Conservation (phyloP, 1,140 invertebrate genomes). For the Meloidogyne exigua region DNA sequence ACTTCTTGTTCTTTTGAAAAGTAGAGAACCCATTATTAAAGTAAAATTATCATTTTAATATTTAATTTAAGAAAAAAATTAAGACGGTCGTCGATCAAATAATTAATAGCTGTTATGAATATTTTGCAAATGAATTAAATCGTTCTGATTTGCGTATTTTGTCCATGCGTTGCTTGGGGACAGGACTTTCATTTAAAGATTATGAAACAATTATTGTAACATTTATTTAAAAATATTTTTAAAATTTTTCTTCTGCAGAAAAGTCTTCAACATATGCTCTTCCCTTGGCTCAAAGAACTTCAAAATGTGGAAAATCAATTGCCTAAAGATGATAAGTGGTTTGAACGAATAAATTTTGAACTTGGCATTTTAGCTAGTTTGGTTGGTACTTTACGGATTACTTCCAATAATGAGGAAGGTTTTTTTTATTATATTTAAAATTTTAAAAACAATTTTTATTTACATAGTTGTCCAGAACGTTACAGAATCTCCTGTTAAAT, state of each 20-base stretch:
- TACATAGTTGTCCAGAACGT: neutral
- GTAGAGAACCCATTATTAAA: neutral
- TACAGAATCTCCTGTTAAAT: conserved; percentile 10
- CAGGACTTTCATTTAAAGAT: conserved; percentile 26
- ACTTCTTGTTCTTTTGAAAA: conserved; percentile 18
- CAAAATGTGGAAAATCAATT: conserved; percentile 3
- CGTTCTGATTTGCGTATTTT: neutral
- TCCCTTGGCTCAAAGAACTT: conserved; percentile 20
- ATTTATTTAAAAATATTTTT: neutral
- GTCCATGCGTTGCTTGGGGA: conserved; percentile 25
- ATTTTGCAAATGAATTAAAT: conserved; percentile 13
- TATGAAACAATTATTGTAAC: conserved; percentile 21
- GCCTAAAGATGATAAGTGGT: neutral
- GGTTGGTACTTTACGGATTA: conserved; percentile 8
- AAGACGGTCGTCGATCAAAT: neutral
- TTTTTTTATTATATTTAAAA: neutral
- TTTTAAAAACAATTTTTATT: neutral
- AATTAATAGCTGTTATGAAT: conserved; percentile 21
- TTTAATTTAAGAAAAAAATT: neutral
- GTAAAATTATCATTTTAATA: neutral
- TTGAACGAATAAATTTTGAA: conserved; percentile 20
- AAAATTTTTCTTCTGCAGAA: conserved; percentile 3
- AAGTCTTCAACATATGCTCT: conserved; percentile 20
- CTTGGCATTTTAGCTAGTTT: conserved; percentile 19
- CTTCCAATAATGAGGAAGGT: neutral